Evolutionary conservation across 2,113 vertebrate species (phyloP).

Genomic region (Myrmophylax atrothorax): DNA sequence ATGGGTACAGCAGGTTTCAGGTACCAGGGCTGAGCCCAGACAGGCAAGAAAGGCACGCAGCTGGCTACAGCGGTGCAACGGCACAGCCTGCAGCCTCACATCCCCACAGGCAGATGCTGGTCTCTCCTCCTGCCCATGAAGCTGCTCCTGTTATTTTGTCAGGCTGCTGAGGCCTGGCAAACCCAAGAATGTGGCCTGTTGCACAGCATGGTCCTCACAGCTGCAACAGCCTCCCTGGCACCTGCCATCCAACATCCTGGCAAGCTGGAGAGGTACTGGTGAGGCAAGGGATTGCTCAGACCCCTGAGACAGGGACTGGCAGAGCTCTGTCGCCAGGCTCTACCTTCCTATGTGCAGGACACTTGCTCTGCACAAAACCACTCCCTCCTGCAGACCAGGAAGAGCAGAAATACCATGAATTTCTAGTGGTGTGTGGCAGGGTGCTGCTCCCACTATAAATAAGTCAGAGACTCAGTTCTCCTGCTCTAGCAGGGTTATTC

Average conservation of each 20-base stretch:
- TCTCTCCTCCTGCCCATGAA: not conserved
- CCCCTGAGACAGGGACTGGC: not conserved
- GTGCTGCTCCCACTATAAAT: not conserved
- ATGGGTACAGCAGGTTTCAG: not conserved
- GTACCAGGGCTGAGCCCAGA: not conserved
- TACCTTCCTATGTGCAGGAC: not conserved
- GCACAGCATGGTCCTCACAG: accelerated
- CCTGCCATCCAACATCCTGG: not conserved
- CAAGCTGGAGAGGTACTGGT: not conserved
- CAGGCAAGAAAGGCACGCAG: not conserved
- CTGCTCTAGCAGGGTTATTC: not conserved
- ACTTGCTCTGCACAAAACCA: not conserved
- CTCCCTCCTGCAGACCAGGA: not conserved
- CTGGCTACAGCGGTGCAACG: not conserved
- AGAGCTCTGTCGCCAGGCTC: not conserved
- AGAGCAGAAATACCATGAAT: not conserved
- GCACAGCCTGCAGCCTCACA: not conserved
- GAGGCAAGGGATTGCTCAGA: not conserved
- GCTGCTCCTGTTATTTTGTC: not conserved
- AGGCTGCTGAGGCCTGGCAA: not conserved
- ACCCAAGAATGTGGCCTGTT: not conserved
- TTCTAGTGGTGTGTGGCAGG: not conserved
- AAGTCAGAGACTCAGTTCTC: not conserved
- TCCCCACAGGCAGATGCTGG: not conserved
- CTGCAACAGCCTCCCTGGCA: not conserved